phyloP scores from a whole-genome alignment of 2,113 vertebrate species.

The Chionis minor region DNA sequence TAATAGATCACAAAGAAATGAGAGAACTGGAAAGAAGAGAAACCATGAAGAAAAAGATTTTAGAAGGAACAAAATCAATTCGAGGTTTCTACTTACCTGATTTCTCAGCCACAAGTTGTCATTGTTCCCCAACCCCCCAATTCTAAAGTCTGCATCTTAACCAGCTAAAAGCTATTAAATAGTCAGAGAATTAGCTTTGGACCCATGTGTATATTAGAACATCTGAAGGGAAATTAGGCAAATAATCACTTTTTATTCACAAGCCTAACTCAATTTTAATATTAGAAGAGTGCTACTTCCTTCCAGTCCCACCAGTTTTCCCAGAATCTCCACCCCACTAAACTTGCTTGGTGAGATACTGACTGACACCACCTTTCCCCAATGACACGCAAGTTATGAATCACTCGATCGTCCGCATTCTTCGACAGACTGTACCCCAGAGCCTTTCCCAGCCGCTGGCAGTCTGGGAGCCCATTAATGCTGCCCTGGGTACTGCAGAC shows the following conservation, averaged over 20 bases:
- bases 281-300: not conserved
- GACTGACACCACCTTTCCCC: not conserved
- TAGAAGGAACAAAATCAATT: not conserved
- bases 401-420: not conserved
- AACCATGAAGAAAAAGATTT: not conserved
- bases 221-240: conserved; percentile 20
- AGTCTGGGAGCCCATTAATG: not conserved
- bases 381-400: not conserved
- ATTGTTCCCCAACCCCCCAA: accelerated
- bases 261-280: not conserved
- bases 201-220: not conserved
- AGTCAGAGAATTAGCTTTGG: not conserved
- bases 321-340: not conserved
- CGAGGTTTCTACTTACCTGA: not conserved
- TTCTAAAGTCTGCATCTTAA: not conserved
- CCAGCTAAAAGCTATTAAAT: not conserved
- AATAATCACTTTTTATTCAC: not conserved
- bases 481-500: accelerated
- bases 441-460: not conserved
- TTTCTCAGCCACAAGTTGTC: not conserved
- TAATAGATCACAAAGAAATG: not conserved
- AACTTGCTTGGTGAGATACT: not conserved
- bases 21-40: not conserved
- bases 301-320: conserved; percentile 45
- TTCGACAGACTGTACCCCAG: not conserved